Evolutionary conservation across 2,797 vertebrate species (phyloP).

Genomic region (Etheostoma perlongum): DNA sequence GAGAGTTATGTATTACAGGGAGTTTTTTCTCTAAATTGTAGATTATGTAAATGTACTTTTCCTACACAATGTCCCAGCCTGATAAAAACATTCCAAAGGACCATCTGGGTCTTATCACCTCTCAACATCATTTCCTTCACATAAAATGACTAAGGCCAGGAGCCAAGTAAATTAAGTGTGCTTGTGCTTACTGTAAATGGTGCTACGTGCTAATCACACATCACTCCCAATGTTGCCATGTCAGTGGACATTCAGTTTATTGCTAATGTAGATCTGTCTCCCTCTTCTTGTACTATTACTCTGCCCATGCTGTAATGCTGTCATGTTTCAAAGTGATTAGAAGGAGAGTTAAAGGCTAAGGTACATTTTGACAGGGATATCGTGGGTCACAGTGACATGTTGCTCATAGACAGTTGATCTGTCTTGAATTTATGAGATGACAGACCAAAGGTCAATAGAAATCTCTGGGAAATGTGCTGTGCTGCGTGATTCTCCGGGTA

Average conservation of each 20-base stretch:
- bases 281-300: not conserved
- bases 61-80: conserved; percentile 12
- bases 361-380: conserved; percentile 37
- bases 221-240: conserved; percentile 32
- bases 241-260: conserved; percentile 21
- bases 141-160: conserved; percentile 47
- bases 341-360: conserved; percentile 33
- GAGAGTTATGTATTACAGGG: not conserved
- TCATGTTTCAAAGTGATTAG: conserved; percentile 6
- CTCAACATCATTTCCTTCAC: conserved; percentile 70
- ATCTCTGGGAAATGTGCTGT: conserved; percentile 51
- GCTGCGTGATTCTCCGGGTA: conserved; percentile 30
- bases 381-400: conserved; percentile 32
- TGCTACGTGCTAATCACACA: conserved; percentile 68
- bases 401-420: conserved; percentile 12
- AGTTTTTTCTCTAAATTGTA: not conserved
- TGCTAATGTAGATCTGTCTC: conserved; percentile 3
- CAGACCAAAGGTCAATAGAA: conserved; percentile 52
- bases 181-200: conserved; percentile 46
- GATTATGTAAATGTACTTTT: conserved; percentile 45
- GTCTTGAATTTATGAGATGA: conserved; percentile 32
- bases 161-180: conserved; percentile 61
- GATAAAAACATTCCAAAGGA: conserved; percentile 59
- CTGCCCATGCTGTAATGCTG: not conserved
- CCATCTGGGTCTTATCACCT: conserved; percentile 75